A percentile compares a stretch with the other conserved stretches of the same genome.
Evolutionary conservation across 2,888 invertebrate genomes (phyloP).

Genomic region (Caenorhabditis sinica): DNA sequence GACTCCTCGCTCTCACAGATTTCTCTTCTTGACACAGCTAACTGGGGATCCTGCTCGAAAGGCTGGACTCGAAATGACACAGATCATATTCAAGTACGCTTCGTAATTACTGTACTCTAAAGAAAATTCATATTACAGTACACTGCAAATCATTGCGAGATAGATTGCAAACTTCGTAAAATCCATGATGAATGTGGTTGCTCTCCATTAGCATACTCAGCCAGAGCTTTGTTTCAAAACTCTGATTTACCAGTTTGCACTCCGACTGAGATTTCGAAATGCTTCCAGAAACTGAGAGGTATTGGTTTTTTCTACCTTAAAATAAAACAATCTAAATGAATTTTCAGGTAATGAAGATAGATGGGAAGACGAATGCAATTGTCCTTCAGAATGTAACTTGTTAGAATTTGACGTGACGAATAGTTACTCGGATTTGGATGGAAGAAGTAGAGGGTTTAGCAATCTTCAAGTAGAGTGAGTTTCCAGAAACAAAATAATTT

Average conservation of each 20-base stretch:
- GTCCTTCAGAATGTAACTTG: slow-evolving; percentile 72
- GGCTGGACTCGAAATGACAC: slow-evolving; percentile 48
- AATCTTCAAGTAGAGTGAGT: slow-evolving; percentile 55
- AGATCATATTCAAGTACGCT: slow-evolving; percentile 11
- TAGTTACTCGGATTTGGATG: slow-evolving; percentile 59
- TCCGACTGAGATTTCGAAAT: slow-evolving; percentile 28
- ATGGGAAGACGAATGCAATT: slow-evolving; percentile 43
- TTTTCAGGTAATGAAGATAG: slow-evolving; percentile 5
- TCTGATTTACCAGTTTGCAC: slow-evolving; percentile 1
- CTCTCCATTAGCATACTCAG: slow-evolving; percentile 50
- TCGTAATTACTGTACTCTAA: background rate
- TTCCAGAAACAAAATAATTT: background rate
- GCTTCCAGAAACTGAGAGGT: slow-evolving; percentile 17
- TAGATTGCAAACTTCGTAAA: slow-evolving; percentile 61
- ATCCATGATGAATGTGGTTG: slow-evolving; percentile 69
- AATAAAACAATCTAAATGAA: background rate
- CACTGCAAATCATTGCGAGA: slow-evolving; percentile 72
- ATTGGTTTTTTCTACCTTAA: no score
- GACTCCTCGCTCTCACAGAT: slow-evolving; percentile 56
- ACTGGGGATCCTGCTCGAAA: slow-evolving; percentile 76
- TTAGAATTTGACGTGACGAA: slow-evolving; percentile 64
- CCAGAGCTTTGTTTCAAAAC: background rate
- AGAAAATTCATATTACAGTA: slow-evolving; percentile 57
- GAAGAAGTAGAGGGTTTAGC: slow-evolving; percentile 18
- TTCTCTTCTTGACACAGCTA: slow-evolving; percentile 68